Evolutionary conservation across 1,140 invertebrate species (phyloP).

Genomic region (Drosophila willistoni): DNA sequence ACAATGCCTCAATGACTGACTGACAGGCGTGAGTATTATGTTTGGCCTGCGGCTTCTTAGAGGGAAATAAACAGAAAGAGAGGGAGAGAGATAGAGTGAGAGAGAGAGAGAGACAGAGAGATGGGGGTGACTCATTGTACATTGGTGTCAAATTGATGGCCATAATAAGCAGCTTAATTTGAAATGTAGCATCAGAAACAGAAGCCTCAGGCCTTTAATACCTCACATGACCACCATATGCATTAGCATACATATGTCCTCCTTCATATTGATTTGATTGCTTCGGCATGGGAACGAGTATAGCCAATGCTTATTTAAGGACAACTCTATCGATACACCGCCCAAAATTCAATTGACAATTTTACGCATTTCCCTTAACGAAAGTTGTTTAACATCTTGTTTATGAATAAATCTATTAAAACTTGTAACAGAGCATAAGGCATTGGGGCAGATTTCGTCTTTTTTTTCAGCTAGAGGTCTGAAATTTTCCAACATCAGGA

Average conservation of each 20-base stretch:
- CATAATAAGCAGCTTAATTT: constrained; percentile 71
- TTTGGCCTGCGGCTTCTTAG: constrained; percentile 16
- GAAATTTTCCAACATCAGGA: too few species aligned
- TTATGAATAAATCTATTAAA: too few species aligned
- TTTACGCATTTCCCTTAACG: too few species aligned
- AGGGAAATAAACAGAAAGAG: neutral
- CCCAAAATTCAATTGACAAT: too few species aligned
- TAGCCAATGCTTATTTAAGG: neutral
- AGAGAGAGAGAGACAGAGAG: neutral
- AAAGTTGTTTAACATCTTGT: too few species aligned
- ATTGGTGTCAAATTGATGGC: constrained; percentile 31
- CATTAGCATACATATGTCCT: constrained; percentile 55
- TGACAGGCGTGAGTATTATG: constrained; percentile 23
- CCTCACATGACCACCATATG: constrained; percentile 22
- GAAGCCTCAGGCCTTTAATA: constrained; percentile 42
- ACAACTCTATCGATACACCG: too few species aligned
- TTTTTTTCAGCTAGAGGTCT: too few species aligned
- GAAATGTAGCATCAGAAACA: constrained; percentile 51
- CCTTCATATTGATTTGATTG: constrained; percentile 2
- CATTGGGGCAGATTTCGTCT: too few species aligned
- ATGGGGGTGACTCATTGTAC: constrained; percentile 15
- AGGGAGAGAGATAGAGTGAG: neutral
- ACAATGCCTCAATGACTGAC: constrained; percentile 13
- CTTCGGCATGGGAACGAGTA: neutral
- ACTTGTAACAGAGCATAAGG: too few species aligned